These are phyloP conservation scores for Ericerus pela DNA, from an alignment of 1,140 invertebrate species.

Conservation along the genomic window DNA sequence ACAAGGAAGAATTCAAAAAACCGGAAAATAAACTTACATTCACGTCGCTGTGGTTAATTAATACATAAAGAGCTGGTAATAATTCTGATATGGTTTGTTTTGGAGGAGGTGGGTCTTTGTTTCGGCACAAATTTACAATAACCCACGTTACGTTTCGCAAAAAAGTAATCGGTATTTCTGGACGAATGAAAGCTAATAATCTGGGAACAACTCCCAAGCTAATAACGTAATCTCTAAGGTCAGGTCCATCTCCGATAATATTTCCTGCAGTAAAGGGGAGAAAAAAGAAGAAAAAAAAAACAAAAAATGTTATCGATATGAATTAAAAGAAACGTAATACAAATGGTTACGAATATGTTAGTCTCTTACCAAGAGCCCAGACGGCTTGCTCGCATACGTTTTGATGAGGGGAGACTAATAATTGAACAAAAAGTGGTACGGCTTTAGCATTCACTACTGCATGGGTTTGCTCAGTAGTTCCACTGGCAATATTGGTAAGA, in stretches of 20 bases:
- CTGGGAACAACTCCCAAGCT: constrained; percentile 77
- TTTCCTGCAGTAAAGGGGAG: too few relatives aligned
- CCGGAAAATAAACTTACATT: constrained; percentile 50
- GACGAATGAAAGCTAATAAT: constrained; percentile 77
- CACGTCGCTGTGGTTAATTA: constrained; percentile 90
- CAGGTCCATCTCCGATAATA: constrained; percentile 84
- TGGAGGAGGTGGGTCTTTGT: constrained; percentile 84
- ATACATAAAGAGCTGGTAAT: constrained; percentile 79
- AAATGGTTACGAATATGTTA: too few relatives aligned
- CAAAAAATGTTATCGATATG: too few relatives aligned
- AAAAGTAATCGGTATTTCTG: constrained; percentile 83
- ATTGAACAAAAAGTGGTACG: constrained; percentile 82
- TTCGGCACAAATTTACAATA: constrained; percentile 90
- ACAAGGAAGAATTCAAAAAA: background rate
- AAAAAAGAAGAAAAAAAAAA: too few relatives aligned
- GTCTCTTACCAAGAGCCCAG: constrained; percentile 73
- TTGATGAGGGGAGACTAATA: constrained; percentile 81
- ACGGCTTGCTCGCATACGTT: constrained; percentile 99
- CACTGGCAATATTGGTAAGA: constrained; percentile 96
- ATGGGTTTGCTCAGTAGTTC: constrained; percentile 90
- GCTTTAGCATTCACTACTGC: constrained; percentile 88
- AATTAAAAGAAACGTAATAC: too few relatives aligned
- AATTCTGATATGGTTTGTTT: constrained; percentile 78
- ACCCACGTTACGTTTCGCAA: constrained; percentile 96
- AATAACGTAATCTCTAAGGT: constrained; percentile 81